These are phyloP conservation scores for Halesus radiatus DNA, from an alignment of 1,140 invertebrate genomes.

Conservation along the genomic window DNA sequence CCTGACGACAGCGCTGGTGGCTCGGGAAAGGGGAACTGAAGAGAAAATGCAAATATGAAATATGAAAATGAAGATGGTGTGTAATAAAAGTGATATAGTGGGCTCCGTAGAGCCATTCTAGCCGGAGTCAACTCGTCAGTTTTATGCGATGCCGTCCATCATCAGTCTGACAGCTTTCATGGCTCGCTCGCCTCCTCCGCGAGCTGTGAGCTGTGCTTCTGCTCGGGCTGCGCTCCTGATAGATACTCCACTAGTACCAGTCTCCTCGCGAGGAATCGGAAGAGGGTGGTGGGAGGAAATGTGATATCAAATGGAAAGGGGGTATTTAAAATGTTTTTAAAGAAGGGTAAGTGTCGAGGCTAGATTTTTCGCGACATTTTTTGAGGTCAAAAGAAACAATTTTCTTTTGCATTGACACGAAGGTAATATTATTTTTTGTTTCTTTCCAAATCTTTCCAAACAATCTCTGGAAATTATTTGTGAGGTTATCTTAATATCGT, in stretches of 20 bases:
- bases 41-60: slow-evolving; percentile 72
- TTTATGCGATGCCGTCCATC: slow-evolving; percentile 70
- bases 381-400: not conserved
- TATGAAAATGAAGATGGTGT: slow-evolving; percentile 74
- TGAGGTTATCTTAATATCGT: too few relatives aligned
- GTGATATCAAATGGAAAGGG: slow-evolving; percentile 26
- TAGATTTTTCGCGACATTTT: not conserved
- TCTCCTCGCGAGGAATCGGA: slow-evolving; percentile 1
- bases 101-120: slow-evolving; percentile 71
- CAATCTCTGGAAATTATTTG: too few relatives aligned
- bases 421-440: too few relatives aligned
- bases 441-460: too few relatives aligned
- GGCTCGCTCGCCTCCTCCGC: not conserved
- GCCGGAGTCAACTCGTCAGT: slow-evolving; percentile 68
- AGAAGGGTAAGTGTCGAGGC: not conserved
- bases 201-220: slow-evolving; percentile 7
- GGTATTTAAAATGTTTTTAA: slow-evolving; percentile 35
- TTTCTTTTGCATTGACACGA: too few relatives aligned
- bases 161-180: slow-evolving; percentile 65
- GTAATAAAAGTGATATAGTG: slow-evolving; percentile 73
- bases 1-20: slow-evolving; percentile 37
- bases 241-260: not conserved
- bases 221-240: slow-evolving; percentile 13
- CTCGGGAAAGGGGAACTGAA: slow-evolving; percentile 32
- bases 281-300: slow-evolving; percentile 26